Conservation (phyloP, 2,797 vertebrate genomes). For the Adelosebastes latens region DNA sequence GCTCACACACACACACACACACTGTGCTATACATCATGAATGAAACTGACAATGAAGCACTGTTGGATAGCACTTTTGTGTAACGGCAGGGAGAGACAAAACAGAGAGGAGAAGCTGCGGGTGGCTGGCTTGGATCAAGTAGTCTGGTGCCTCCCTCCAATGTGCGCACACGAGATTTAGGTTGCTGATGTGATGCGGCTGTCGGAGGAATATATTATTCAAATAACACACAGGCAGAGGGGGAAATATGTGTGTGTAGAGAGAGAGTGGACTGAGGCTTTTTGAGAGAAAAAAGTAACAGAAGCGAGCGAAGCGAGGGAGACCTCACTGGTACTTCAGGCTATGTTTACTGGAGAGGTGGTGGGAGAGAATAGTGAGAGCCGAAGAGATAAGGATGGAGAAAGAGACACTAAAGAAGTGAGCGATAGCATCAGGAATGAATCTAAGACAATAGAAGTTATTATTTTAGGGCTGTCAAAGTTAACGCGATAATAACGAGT, state of each 20-base stretch:
- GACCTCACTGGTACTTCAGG: neutral
- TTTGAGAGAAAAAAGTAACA: neutral
- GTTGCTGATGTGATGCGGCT: slow-evolving; percentile 25
- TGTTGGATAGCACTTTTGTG: slow-evolving; percentile 53
- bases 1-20: neutral
- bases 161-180: neutral
- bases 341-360: neutral
- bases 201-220: slow-evolving; percentile 30
- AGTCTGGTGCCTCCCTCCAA: slow-evolving; percentile 17
- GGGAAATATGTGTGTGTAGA: neutral
- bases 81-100: slow-evolving; percentile 32
- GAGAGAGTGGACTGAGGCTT: neutral
- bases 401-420: neutral
- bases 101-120: slow-evolving; percentile 48
- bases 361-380: neutral
- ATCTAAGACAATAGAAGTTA: neutral
- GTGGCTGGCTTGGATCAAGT: slow-evolving; percentile 50
- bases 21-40: neutral
- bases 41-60: slow-evolving; percentile 28
- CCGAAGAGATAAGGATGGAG: neutral
- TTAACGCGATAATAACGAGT: too few species aligned
- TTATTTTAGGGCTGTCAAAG: too few species aligned
- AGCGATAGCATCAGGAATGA: neutral
- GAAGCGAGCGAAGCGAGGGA: neutral
- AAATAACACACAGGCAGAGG: neutral